A percentile compares a stretch with the other conserved stretches of the same genome.
Conservation (phyloP, 2,888 invertebrate species). For the Halocaridina rubra region DNA sequence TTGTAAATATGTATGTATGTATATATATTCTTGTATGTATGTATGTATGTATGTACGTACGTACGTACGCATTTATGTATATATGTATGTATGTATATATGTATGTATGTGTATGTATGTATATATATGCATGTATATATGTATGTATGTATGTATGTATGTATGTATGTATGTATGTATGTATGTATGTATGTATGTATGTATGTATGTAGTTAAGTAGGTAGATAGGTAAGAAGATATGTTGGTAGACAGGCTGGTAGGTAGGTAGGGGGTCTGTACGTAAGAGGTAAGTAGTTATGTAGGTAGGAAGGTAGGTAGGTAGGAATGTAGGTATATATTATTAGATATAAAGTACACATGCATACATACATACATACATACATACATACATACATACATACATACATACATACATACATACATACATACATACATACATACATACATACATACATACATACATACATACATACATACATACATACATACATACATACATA, state of each 20-base stretch:
- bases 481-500: neutral
- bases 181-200: neutral
- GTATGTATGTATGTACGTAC: neutral
- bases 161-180: neutral
- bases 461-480: neutral
- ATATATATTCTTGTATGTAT: neutral
- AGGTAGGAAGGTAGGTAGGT: neutral
- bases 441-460: neutral
- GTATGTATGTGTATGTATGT: conserved; percentile 8
- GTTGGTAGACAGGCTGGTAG: neutral
- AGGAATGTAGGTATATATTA: neutral
- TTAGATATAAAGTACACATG: neutral
- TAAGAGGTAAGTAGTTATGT: neutral
- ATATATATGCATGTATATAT: conserved; percentile 8
- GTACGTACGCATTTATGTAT: neutral
- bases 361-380: neutral
- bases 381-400: neutral
- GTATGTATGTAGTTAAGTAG: neutral
- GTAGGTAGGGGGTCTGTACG: no score
- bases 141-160: neutral
- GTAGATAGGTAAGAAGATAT: neutral
- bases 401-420: neutral
- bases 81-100: neutral
- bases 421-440: neutral
- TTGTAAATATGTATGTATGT: neutral